Percentiles rank a stretch among this genome's conserved stretches.
Conservation (phyloP, 2,113 vertebrate genomes). For the Pontoporia blainvillei region DNA sequence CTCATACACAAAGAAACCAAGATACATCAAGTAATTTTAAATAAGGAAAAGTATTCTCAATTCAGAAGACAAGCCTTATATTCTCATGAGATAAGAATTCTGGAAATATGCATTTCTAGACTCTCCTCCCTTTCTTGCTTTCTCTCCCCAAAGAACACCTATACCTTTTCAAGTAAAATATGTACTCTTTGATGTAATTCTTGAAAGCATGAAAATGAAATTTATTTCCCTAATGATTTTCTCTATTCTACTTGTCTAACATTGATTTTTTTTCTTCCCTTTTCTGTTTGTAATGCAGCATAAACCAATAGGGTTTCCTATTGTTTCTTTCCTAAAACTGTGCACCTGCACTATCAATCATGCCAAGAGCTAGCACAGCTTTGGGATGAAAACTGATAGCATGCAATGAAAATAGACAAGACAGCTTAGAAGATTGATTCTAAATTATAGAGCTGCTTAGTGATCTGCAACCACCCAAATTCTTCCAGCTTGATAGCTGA, state of each 20-base stretch:
- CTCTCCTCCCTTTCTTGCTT: not conserved
- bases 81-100: not conserved
- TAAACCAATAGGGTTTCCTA: not conserved
- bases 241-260: not conserved
- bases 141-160: not conserved
- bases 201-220: conserved; percentile 13
- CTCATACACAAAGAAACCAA: not conserved
- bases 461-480: conserved; percentile 10
- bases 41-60: not conserved
- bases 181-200: not conserved
- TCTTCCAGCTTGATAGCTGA: not conserved
- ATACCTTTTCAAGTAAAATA: conserved; percentile 1
- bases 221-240: conserved; percentile 52
- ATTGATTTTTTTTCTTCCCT: not conserved
- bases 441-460: conserved; percentile 46
- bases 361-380: not conserved
- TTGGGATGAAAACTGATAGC: conserved; percentile 20
- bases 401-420: conserved; percentile 28
- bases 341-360: conserved; percentile 1
- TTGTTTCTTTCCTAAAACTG: conserved; percentile 43
- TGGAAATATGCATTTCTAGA: not conserved
- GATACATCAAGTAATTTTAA: not conserved
- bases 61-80: not conserved
- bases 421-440: conserved; percentile 50
- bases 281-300: not conserved